phyloP scores from a whole-genome alignment of 1,140 invertebrate species.

The Prorops nasuta region DNA sequence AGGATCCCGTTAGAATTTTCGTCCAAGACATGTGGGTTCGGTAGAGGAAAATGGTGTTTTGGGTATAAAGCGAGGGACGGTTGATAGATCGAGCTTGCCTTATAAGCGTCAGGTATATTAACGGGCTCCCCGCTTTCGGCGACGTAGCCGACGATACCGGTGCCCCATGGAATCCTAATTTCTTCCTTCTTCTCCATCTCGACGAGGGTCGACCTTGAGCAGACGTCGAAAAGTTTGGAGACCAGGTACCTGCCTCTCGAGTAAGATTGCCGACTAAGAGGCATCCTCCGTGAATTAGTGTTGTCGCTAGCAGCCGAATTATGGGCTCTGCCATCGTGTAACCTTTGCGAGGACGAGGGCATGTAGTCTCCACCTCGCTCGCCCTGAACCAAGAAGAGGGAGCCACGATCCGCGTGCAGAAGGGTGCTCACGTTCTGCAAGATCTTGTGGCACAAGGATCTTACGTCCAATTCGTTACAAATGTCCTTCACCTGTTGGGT shows the following conservation, averaged over 20 bases:
- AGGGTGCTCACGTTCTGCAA: slow-evolving; percentile 92
- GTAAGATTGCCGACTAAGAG: slow-evolving; percentile 24
- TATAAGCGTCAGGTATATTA: slow-evolving; percentile 94
- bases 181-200: slow-evolving; percentile 91
- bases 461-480: slow-evolving; percentile 91
- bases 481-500: slow-evolving; percentile 82
- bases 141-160: slow-evolving; percentile 91
- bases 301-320: slow-evolving; percentile 22
- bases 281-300: slow-evolving; percentile 6
- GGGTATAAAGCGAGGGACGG: not conserved
- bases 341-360: no score
- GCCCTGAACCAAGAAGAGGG: slow-evolving; percentile 88
- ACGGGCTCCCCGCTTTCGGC: slow-evolving; percentile 88
- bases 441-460: slow-evolving; percentile 93
- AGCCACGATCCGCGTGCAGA: slow-evolving; percentile 88
- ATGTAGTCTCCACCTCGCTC: slow-evolving; percentile 56
- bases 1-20: not conserved
- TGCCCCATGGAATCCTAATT: slow-evolving; percentile 87
- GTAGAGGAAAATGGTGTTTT: not conserved
- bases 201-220: slow-evolving; percentile 82
- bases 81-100: slow-evolving; percentile 64
- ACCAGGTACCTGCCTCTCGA: slow-evolving; percentile 68
- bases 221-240: slow-evolving; percentile 93
- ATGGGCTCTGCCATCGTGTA: no score
- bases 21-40: not conserved